Base-by-base conservation (phyloP, 2,113 vertebrate genomes). In the Verasper variegatus region DNA sequence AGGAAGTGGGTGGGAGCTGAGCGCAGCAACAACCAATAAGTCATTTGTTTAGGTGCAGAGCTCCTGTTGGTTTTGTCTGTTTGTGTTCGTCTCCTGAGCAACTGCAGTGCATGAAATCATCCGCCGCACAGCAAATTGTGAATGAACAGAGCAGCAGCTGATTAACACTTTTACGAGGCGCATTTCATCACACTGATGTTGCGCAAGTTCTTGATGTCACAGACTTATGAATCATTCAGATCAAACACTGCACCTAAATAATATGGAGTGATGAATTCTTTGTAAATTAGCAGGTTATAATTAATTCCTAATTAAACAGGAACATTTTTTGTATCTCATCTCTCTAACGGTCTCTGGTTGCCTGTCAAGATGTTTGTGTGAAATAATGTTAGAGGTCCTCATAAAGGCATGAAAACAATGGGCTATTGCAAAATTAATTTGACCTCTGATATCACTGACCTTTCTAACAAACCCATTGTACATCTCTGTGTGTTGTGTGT, bases 1-100 rank as follows among this genome's bases (percentile, higher is more conserved):
- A 75, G 27, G 20, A 55, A 10, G 23, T 9, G 49, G 2, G 17
- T 56, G 21, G 10, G 52, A 72, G 60, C 24, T 1, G 27, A 56
- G 57, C 24, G 1, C 2, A 64, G 66, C 23, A 24, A 51, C 2
- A 35, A 66, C 56, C 42, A 56, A 76, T 78, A 82, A 66, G 76
- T 81, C 40, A 56, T 70, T 54, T 74, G 42, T 58, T 76, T 45
- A 23, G 23, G 24, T 35, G 59, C 47, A 51, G 42, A 18, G 73
- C 20, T 76, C 26, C 71, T 63, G 65, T 71, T 72, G 31, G 69
- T 49, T 74, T 66, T 54, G 66, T 80, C 2, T 87, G 70, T 88
- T 91, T 86, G 71, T 75, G 51, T 70, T 81, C 18, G 58, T 90
- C 82, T 81, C 89, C 83, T 56, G 27, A 70, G 83, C 72, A 86